Evolutionary conservation across 2,113 vertebrate species (phyloP).

Genomic region (Synodontis membranacea): DNA sequence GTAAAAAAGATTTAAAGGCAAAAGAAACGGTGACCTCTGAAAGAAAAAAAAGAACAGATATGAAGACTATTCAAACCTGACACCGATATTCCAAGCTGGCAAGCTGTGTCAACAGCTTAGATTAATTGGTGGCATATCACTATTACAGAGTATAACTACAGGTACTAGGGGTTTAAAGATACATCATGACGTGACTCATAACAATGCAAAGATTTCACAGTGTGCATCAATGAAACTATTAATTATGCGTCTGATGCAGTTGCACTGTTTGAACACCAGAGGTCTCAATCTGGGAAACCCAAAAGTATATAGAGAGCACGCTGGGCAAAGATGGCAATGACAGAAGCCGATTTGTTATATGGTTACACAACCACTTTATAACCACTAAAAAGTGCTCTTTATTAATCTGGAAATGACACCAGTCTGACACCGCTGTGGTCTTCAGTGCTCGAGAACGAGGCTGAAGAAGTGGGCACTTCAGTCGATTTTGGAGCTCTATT

Average conservation of each 20-base stretch:
- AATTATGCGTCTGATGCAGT: too few species aligned
- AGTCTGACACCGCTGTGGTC: not conserved
- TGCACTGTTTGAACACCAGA: not conserved
- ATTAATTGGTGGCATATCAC: not conserved
- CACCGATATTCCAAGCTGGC: not conserved
- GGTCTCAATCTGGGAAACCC: not conserved
- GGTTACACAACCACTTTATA: not conserved
- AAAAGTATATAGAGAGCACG: too few species aligned
- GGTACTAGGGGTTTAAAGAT: too few species aligned
- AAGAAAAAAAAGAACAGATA: not conserved
- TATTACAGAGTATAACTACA: too few species aligned
- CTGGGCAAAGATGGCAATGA: too few species aligned
- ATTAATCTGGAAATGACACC: not conserved
- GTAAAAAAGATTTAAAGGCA: not conserved
- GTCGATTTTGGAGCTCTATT: not conserved
- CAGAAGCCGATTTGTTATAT: not conserved
- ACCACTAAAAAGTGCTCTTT: not conserved
- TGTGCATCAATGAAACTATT: too few species aligned
- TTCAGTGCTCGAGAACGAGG: not conserved
- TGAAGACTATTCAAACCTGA: not conserved
- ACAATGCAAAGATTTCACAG: too few species aligned
- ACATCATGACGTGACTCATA: too few species aligned
- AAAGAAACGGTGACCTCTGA: not conserved
- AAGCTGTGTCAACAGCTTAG: not conserved
- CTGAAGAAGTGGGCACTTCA: not conserved